Conservation (phyloP, 2,113 vertebrate species). For the Ursus arctos region DNA sequence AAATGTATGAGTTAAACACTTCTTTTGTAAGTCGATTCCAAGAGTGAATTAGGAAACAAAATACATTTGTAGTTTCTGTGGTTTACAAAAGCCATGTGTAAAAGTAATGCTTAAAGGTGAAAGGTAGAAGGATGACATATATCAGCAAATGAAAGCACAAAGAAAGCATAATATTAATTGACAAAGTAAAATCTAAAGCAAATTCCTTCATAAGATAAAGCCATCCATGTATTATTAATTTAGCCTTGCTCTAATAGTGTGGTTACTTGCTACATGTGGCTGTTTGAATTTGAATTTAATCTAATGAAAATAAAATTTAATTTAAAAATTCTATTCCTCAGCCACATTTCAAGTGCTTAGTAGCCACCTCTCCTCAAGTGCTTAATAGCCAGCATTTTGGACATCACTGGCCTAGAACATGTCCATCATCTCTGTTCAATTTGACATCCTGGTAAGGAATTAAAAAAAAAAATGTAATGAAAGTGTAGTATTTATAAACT, state of each 20-base stretch:
- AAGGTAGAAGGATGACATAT: not conserved
- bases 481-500: not conserved
- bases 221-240: not conserved
- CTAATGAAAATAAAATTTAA: not conserved
- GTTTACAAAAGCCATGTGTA: not conserved
- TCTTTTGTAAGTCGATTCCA: not conserved
- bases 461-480: not conserved
- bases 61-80: not conserved
- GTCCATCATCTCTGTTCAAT: not conserved
- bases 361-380: not conserved
- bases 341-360: not conserved
- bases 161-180: not conserved
- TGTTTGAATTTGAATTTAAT: constrained; percentile 25
- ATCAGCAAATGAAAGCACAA: not conserved
- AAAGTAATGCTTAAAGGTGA: not conserved
- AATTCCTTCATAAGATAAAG: not conserved
- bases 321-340: not conserved
- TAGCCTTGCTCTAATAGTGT: not conserved
- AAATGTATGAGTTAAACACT: not conserved
- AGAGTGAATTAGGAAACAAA: not conserved
- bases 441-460: not conserved
- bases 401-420: not conserved
- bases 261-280: not conserved
- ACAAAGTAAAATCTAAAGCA: not conserved
- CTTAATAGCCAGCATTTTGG: not conserved